Conservation (phyloP, 2,888 invertebrate genomes). For the Aphodius granarius region DNA sequence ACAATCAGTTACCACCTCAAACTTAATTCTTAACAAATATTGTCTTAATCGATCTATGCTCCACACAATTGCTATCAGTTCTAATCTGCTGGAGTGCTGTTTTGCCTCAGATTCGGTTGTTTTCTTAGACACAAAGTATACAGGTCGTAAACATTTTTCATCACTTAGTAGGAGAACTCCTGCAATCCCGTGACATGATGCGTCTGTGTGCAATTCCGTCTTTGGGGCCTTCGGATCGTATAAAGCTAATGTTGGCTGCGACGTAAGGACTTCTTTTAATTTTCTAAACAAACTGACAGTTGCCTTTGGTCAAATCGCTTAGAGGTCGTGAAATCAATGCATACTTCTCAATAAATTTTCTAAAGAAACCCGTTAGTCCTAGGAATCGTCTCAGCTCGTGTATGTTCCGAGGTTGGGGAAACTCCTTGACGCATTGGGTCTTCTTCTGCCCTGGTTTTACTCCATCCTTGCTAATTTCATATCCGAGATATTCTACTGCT, state of each 20-base stretch:
- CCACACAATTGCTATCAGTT: conserved; percentile 42
- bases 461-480: conserved; percentile 19
- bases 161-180: conserved; percentile 36
- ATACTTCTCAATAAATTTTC: conserved; percentile 35
- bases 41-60: conserved; percentile 31
- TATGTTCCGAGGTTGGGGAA: conserved; percentile 23
- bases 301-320: conserved; percentile 29
- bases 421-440: conserved; percentile 21
- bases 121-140: background rate
- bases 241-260: background rate
- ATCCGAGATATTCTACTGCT: conserved; percentile 39
- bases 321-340: conserved; percentile 31
- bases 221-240: conserved; percentile 13
- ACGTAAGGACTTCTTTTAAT: conserved; percentile 18
- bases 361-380: conserved; percentile 37
- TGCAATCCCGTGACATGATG: conserved; percentile 34
- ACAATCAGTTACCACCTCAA: conserved; percentile 35
- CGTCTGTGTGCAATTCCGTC: conserved; percentile 41
- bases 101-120: conserved; percentile 19
- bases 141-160: conserved; percentile 17
- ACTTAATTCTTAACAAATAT: conserved; percentile 33
- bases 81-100: conserved; percentile 42
- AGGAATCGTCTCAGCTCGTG: conserved; percentile 30
- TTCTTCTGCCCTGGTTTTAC: conserved; percentile 29
- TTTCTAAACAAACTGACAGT: background rate